Evolutionary conservation across 2,113 vertebrate genomes (phyloP).

Genomic region (Vombatus ursinus): DNA sequence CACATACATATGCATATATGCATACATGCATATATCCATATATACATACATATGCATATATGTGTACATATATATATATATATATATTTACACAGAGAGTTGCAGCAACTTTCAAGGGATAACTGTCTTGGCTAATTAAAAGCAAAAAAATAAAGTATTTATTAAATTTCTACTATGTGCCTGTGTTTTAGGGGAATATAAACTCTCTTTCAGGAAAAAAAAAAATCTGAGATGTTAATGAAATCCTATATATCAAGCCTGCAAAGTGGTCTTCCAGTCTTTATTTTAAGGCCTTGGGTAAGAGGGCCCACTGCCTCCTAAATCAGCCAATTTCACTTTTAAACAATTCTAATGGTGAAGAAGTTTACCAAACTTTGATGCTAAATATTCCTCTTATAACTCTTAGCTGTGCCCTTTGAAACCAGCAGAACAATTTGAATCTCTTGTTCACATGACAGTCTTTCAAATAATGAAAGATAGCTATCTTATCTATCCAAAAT

Average conservation of each 20-base stretch:
- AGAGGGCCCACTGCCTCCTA: background rate
- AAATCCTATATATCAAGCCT: background rate
- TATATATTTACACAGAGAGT: too few species aligned
- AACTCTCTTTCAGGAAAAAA: background rate
- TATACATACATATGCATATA: too few species aligned
- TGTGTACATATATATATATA: too few species aligned
- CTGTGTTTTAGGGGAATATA: background rate
- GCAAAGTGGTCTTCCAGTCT: background rate
- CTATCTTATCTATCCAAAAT: background rate
- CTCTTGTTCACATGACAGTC: background rate
- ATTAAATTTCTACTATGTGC: too few species aligned
- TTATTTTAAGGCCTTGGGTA: background rate
- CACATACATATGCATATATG: too few species aligned
- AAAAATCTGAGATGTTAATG: background rate
- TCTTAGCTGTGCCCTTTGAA: background rate
- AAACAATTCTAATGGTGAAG: background rate
- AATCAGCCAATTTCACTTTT: background rate
- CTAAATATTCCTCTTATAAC: background rate
- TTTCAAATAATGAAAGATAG: background rate
- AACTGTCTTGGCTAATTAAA: too few species aligned
- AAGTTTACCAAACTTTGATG: background rate
- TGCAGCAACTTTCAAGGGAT: too few species aligned
- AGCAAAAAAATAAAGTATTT: too few species aligned
- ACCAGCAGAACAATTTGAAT: background rate
- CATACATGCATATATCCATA: too few species aligned